A percentile compares a stretch with the other conserved stretches of the same genome.
Evolutionary conservation across 2,797 vertebrate genomes (phyloP).

Genomic region (Platalea minor): DNA sequence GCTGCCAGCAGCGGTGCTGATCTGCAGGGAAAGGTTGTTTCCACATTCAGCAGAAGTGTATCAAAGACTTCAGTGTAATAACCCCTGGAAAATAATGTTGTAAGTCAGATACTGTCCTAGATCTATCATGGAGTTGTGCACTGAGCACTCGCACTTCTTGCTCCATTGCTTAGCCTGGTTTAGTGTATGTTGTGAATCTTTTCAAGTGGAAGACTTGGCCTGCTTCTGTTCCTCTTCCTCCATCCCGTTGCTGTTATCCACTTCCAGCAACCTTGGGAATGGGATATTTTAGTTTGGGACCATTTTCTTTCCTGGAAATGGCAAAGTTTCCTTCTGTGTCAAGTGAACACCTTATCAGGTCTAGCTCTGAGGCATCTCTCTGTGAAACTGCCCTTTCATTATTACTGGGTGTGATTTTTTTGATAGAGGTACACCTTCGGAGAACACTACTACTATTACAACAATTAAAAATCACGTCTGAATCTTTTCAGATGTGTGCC

Average conservation of each 20-base stretch:
- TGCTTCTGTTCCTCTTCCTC: not conserved
- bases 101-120: not conserved
- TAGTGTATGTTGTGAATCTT: not conserved
- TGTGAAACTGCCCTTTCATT: not conserved
- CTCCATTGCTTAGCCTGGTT: not conserved
- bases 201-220: not conserved
- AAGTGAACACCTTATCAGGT: not conserved
- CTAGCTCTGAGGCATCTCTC: not conserved
- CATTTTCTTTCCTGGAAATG: not conserved
- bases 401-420: not conserved
- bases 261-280: not conserved
- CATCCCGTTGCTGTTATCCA: not conserved
- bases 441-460: not conserved
- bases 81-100: not conserved
- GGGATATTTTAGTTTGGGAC: not conserved
- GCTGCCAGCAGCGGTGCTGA: not conserved
- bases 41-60: not conserved
- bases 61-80: not conserved
- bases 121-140: not conserved
- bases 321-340: not conserved
- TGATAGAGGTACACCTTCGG: not conserved
- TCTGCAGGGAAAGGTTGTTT: not conserved
- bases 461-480: fast-evolving
- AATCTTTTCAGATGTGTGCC: not conserved
- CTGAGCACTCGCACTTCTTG: not conserved